Conservation (phyloP, 2,113 vertebrate species). For the Rhombomys opimus region DNA sequence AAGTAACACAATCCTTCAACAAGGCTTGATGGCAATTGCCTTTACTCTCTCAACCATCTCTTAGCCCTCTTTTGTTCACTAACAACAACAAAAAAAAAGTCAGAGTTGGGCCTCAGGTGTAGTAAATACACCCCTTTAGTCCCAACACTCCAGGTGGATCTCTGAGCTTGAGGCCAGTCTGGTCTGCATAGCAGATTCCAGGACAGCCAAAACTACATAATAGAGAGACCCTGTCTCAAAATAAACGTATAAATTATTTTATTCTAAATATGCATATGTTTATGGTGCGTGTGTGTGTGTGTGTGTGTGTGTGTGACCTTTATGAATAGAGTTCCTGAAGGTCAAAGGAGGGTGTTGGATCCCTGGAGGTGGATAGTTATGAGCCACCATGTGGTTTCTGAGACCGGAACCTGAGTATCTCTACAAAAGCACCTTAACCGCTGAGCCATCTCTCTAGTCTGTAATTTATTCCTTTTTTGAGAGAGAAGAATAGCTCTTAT, state of each 20-base stretch:
- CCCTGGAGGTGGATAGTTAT: not conserved
- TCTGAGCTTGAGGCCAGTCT: not conserved
- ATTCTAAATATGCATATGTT: not conserved
- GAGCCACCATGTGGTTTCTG: not conserved
- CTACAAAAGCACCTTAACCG: not conserved
- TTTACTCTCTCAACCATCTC: not conserved
- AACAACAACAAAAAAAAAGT: no score
- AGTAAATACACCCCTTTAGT: not conserved
- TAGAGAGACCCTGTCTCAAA: not conserved
- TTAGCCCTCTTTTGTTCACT: not conserved
- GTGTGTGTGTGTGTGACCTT: not conserved
- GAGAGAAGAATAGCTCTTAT: not conserved
- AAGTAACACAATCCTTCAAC: no score
- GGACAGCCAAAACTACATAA: not conserved
- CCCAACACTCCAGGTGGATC: not conserved
- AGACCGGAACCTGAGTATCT: not conserved
- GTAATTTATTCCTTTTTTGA: not conserved
- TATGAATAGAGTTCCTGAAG: not conserved
- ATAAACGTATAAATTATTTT: not conserved
- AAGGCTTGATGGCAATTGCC: no score
- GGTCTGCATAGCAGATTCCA: not conserved
- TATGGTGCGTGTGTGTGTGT: not conserved
- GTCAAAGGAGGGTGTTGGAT: not conserved
- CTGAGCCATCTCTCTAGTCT: not conserved
- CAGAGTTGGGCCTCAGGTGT: not conserved